Percentiles rank a stretch among this genome's conserved stretches.
Evolutionary conservation across 2,797 vertebrate species (phyloP).

Genomic region (Anableps anableps): DNA sequence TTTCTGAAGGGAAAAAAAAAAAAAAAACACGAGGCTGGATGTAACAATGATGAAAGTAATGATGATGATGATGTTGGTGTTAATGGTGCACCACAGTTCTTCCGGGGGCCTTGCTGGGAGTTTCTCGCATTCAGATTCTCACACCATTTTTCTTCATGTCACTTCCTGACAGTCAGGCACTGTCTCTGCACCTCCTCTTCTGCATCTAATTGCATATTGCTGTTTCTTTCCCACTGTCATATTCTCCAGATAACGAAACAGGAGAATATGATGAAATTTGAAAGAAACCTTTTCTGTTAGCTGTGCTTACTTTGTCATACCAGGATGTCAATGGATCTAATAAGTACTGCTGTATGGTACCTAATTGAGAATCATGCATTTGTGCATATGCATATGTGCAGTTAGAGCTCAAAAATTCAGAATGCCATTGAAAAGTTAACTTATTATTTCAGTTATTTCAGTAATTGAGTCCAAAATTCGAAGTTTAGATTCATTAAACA

Average conservation of each 20-base stretch:
- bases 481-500: neutral
- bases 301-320: conserved; percentile 2
- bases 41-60: conserved; percentile 33
- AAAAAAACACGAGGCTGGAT: conserved; percentile 23
- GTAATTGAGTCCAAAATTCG: neutral
- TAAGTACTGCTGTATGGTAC: conserved; percentile 1
- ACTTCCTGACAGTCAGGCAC: conserved; percentile 35
- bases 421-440: neutral
- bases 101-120: conserved; percentile 33
- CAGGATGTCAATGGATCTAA: conserved; percentile 17
- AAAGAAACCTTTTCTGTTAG: conserved; percentile 13
- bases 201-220: conserved; percentile 29
- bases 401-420: neutral
- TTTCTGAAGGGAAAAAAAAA: conserved; percentile 47
- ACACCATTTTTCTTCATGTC: conserved; percentile 39
- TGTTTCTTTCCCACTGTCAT: conserved; percentile 12
- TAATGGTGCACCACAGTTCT: conserved; percentile 50
- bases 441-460: neutral
- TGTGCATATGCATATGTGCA: neutral
- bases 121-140: conserved; percentile 44
- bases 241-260: conserved; percentile 13
- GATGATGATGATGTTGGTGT: conserved; percentile 59
- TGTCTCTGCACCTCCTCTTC: conserved; percentile 28
- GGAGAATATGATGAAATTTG: conserved; percentile 32
- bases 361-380: conserved; percentile 2